A percentile compares a stretch with the other conserved stretches of the same genome.
Evolutionary conservation across 2,113 vertebrate genomes (phyloP).

Genomic region (Aythya baeri): DNA sequence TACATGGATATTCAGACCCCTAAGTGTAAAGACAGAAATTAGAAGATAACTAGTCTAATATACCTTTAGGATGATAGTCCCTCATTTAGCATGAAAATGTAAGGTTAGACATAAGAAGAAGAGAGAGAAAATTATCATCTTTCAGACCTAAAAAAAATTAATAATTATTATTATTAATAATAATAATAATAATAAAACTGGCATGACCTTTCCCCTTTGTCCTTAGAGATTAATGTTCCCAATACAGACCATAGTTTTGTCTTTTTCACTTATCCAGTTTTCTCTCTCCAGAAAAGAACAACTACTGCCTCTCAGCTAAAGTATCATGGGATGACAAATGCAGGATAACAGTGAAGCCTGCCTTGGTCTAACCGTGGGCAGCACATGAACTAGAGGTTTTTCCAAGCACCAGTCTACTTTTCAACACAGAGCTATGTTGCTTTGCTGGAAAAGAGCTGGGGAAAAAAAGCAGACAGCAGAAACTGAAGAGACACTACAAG

Average conservation of each 20-base stretch:
- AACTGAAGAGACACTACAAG: neutral
- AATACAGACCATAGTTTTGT: neutral
- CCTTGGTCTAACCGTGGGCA: neutral
- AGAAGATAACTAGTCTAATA: neutral
- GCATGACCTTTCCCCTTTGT: neutral
- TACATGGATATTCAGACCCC: neutral
- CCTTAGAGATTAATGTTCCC: neutral
- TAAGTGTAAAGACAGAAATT: neutral
- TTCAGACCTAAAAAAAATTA: neutral
- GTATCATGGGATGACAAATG: rapidly evolving
- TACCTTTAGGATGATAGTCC: neutral
- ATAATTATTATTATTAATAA: no score
- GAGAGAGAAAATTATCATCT: neutral
- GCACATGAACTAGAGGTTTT: neutral
- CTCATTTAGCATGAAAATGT: neutral
- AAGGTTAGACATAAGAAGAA: neutral
- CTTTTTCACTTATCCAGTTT: neutral
- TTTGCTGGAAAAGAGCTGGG: neutral
- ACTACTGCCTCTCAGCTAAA: neutral
- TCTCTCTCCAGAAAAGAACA: neutral
- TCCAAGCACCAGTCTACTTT: neutral
- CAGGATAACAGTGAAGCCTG: neutral
- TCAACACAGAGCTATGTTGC: neutral
- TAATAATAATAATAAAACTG: neutral
- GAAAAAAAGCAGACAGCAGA: neutral